These are phyloP conservation scores for Oceanodroma tethys DNA, from an alignment of 2,113 vertebrate species.

Conservation along the genomic window DNA sequence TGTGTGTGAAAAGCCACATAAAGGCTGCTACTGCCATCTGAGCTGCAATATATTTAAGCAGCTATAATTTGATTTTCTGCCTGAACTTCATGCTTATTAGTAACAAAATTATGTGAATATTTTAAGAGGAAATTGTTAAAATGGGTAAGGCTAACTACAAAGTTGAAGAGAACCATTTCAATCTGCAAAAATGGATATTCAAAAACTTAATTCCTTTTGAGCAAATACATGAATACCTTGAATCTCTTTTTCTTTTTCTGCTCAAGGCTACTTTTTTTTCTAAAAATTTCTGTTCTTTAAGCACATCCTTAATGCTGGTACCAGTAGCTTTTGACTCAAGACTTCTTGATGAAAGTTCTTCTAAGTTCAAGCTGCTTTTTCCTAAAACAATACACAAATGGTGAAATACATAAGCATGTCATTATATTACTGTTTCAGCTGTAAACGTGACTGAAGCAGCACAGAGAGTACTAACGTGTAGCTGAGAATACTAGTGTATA, in stretches of 20 bases:
- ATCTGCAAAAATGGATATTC: neutral
- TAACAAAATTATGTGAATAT: neutral
- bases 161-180: neutral
- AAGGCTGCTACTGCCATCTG: neutral
- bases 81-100: neutral
- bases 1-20: neutral
- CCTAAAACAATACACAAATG: constrained; percentile 52
- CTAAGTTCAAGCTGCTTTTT: constrained; percentile 60
- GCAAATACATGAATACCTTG: constrained; percentile 73
- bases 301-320: constrained; percentile 88
- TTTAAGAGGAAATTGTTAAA: neutral
- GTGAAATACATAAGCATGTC: neutral
- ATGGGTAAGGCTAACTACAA: neutral
- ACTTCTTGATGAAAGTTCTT: constrained; percentile 63
- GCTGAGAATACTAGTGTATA: neutral
- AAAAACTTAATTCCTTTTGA: neutral
- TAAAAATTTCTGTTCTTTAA: constrained; percentile 93
- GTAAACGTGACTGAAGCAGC: neutral
- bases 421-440: neutral
- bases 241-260: constrained; percentile 89
- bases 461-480: neutral
- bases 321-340: constrained; percentile 63
- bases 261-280: constrained; percentile 97
- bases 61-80: neutral
- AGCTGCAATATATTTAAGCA: neutral